Evolutionary conservation across 30 jellyfish, hydroid and myxozoan genomes (phyloP).

Genomic region (Aurelia coerulea): DNA sequence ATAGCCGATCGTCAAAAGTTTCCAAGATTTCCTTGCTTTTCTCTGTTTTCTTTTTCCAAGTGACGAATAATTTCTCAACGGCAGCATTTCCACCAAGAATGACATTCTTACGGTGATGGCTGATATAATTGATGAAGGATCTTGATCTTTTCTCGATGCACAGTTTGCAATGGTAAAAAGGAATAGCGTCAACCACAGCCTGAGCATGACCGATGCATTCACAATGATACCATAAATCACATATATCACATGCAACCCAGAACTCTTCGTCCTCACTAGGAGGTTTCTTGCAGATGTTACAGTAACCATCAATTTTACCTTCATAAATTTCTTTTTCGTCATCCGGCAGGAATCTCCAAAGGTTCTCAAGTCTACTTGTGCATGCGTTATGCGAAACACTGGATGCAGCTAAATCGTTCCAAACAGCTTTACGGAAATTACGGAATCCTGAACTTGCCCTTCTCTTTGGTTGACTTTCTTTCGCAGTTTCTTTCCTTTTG

Average conservation of each 20-base stretch:
- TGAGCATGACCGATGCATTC: background rate
- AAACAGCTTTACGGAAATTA: constrained; percentile 7
- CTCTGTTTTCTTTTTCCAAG: no score
- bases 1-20: background rate
- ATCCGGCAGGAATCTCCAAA: background rate
- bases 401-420: constrained; percentile 3
- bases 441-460: constrained; percentile 2
- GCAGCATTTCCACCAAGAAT: no score
- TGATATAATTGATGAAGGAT: no score
- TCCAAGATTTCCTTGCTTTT: no score
- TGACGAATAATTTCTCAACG: no score
- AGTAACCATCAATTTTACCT: background rate
- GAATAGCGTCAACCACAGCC: background rate
- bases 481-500: background rate
- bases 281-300: background rate
- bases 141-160: no score
- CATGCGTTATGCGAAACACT: background rate
- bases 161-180: no score
- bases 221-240: constrained; percentile 18
- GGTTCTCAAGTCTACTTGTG: background rate
- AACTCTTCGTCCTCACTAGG: background rate
- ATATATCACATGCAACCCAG: constrained; percentile 7
- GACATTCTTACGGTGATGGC: no score
- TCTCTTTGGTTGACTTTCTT: background rate
- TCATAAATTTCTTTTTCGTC: background rate